Base-by-base conservation (phyloP, 2,113 vertebrate species). In the Azemiops feae region DNA sequence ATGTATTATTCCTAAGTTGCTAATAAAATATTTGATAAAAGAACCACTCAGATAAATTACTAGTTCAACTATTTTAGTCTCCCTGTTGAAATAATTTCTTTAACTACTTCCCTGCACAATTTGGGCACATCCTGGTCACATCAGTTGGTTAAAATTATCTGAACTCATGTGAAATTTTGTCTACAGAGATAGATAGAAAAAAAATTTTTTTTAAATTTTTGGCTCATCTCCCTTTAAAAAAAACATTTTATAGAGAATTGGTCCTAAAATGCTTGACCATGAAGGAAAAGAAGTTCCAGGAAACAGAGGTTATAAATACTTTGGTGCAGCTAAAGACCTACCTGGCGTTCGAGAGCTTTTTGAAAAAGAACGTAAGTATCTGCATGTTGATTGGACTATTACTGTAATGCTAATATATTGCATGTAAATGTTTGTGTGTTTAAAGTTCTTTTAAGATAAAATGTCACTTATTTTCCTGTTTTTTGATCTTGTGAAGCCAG, bases 221-320 rank as follows among this genome's bases (percentile, higher is more conserved):
- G 43, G 89, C 30, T 39, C 18, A 81, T 81, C 18, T 81, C 18
- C 74, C 74, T 81, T 81, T 43, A 22, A 81, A 39, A 43, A 81
- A 30, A 30, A n/a, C 1, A 39, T 94, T 89, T 90, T 85, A 88
- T 16, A 99, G 99, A 98, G 98, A 85, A 96, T 99, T 43, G 99
- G 99, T 30, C 99, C 99, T 0, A 98, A 97, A 96, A 99, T 99
- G 99, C 92, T 99, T 92, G 99, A 99, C 93, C 99, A 99, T 1
- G 99, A 99, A 95, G 99, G 99, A 34, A 99, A 99, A 89, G 99
- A 99, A 96, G 99, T 99, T 86, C 99, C 99, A 18, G 99, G 99
- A 94, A 99, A 99, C 96, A 97, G 99, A 87, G 99, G 99, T 20
- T 99, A 99, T 95, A 99, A 99, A 93, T 99, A 99, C 93, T 99